Conservation (phyloP, 2,797 vertebrate genomes). For the Denticeps clupeoides region DNA sequence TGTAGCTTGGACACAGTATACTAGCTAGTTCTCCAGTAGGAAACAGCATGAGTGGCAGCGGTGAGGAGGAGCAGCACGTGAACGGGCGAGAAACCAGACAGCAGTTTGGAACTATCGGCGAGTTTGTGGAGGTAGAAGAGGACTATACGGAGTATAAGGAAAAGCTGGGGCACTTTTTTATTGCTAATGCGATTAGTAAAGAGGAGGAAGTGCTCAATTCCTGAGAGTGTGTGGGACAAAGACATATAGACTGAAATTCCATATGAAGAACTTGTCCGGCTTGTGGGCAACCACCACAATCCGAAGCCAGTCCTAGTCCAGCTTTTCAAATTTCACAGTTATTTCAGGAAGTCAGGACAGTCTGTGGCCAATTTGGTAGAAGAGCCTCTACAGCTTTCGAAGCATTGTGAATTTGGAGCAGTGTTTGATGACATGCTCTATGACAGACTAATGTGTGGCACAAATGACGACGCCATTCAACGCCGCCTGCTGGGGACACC, state of each 20-base stretch:
- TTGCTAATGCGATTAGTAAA: background rate
- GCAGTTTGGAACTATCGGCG: no score
- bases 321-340: slow-evolving; percentile 7
- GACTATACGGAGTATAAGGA: no score
- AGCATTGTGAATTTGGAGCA: slow-evolving; percentile 12
- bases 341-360: slow-evolving; percentile 1
- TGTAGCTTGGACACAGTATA: no score
- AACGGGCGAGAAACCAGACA: no score
- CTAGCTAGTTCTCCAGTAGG: no score
- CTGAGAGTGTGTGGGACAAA: slow-evolving; percentile 16
- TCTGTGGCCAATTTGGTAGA: slow-evolving; percentile 9
- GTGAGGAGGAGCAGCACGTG: no score
- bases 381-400: slow-evolving; percentile 2
- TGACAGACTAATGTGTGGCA: slow-evolving; percentile 8
- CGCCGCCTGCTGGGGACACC: slow-evolving; percentile 9
- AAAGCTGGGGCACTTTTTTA: slow-evolving; percentile 14
- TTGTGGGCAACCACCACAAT: slow-evolving; percentile 15
- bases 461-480: slow-evolving; percentile 11
- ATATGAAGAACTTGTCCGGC: background rate
- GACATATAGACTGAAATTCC: background rate
- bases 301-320: slow-evolving; percentile 12
- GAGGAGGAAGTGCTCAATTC: slow-evolving; percentile 2
- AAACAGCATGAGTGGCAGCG: no score
- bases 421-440: slow-evolving; percentile 9
- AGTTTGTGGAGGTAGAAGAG: no score